These are phyloP conservation scores for Hippocampus abdominalis DNA, from an alignment of 2,113 vertebrate genomes.

Conservation along the genomic window DNA sequence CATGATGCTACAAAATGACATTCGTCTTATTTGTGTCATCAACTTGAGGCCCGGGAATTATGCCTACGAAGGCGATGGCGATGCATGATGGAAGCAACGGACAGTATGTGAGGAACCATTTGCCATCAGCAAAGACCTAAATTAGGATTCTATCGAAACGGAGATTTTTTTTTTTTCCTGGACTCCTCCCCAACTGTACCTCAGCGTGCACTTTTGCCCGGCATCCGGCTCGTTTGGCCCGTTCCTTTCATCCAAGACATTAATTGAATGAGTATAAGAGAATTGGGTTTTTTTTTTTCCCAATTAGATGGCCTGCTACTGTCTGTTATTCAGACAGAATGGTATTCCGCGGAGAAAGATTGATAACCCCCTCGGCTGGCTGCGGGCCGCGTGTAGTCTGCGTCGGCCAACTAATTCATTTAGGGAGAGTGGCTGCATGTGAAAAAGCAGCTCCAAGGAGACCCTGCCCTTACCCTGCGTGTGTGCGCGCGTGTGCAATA, in stretches of 20 bases:
- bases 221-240: conserved; percentile 40
- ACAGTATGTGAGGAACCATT: no score
- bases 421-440: conserved; percentile 66
- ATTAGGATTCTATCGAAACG: neutral
- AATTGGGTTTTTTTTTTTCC: conserved; percentile 55
- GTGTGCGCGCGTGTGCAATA: conserved; percentile 12
- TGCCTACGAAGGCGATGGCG: no score
- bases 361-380: conserved; percentile 64
- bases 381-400: conserved; percentile 54
- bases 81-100: no score
- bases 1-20: neutral
- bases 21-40: neutral
- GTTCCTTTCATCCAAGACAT: conserved; percentile 44
- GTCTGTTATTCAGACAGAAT: conserved; percentile 52
- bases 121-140: neutral
- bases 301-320: conserved; percentile 54
- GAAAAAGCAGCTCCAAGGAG: conserved; percentile 66
- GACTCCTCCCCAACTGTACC: conserved; percentile 2
- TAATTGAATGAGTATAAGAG: conserved; percentile 67
- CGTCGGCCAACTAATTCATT: conserved; percentile 60
- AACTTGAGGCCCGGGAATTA: no score
- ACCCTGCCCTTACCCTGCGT: conserved; percentile 51
- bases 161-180: neutral
- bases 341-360: conserved; percentile 55
- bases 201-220: conserved; percentile 37